phyloP scores from a whole-genome alignment of 2,888 invertebrate species.

The Boloria selene region DNA sequence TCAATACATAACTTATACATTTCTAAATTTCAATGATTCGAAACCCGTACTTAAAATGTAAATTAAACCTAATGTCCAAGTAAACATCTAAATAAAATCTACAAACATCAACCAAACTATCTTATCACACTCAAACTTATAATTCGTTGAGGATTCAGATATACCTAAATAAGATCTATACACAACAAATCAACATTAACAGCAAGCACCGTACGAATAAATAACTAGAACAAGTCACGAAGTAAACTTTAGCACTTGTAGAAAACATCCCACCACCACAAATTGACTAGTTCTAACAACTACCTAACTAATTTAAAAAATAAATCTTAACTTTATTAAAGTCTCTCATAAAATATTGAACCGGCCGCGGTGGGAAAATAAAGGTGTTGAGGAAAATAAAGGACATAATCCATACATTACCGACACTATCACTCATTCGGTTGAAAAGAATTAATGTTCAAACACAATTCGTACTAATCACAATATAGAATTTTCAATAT shows the following conservation, averaged over 20 bases:
- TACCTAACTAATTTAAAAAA: conserved; percentile 67
- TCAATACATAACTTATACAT: conserved; percentile 60
- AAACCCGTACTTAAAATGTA: conserved; percentile 61
- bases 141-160: conserved; percentile 67
- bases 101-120: conserved; percentile 49
- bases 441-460: conserved; percentile 54
- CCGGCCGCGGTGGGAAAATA: conserved; percentile 70
- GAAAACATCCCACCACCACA: conserved; percentile 77
- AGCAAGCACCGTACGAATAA: conserved; percentile 78
- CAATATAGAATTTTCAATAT: conserved; percentile 6
- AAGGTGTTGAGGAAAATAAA: conserved; percentile 36
- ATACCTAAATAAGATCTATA: conserved; percentile 56
- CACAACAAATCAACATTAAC: conserved; percentile 69
- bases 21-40: conserved; percentile 70
- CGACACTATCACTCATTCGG: conserved; percentile 49
- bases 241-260: conserved; percentile 73
- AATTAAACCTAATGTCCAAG: conserved; percentile 57
- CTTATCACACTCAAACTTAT: conserved; percentile 54
- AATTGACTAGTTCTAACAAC: conserved; percentile 80
- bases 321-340: conserved; percentile 69
- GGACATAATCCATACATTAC: conserved; percentile 38
- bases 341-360: conserved; percentile 72
- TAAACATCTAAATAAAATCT: conserved; percentile 54
- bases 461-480: conserved; percentile 39
- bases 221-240: conserved; percentile 62